Evolutionary conservation across 2,113 vertebrate genomes (phyloP).

Genomic region (Pseudorectes ferrugineus): DNA sequence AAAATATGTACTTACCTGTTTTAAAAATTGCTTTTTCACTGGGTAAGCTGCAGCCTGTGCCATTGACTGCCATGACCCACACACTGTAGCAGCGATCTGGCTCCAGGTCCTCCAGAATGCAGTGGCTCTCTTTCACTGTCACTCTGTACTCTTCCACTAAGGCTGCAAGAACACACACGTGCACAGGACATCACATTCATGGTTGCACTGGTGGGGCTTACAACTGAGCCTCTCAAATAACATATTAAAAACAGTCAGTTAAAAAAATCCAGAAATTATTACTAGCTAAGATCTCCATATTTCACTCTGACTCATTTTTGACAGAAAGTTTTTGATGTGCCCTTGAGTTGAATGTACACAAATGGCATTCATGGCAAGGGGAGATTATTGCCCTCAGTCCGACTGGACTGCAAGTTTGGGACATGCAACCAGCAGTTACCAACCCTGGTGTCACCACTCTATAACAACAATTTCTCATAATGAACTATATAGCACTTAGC

Average conservation of each 20-base stretch:
- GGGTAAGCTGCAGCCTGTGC: conserved; percentile 92
- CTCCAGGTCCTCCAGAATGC: conserved; percentile 92
- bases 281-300: not conserved
- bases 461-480: not conserved
- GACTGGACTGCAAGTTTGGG: not conserved
- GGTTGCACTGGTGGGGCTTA: not conserved
- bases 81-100: conserved; percentile 89
- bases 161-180: conserved; percentile 62
- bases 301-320: not conserved
- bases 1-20: conserved; percentile 80
- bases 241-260: not conserved
- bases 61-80: conserved; percentile 97
- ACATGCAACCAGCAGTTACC: not conserved
- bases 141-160: conserved; percentile 93
- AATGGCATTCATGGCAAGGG: not conserved
- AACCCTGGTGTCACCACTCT: not conserved
- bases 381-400: not conserved
- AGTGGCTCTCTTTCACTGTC: conserved; percentile 95
- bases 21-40: conserved; percentile 87
- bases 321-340: not conserved
- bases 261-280: not conserved
- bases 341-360: not conserved
- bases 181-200: not conserved
- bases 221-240: not conserved
- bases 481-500: not conserved